Percentiles rank a stretch among this genome's conserved stretches.
Evolutionary conservation across 1,140 invertebrate species (phyloP).

Genomic region (Gryllus bimaculatus): DNA sequence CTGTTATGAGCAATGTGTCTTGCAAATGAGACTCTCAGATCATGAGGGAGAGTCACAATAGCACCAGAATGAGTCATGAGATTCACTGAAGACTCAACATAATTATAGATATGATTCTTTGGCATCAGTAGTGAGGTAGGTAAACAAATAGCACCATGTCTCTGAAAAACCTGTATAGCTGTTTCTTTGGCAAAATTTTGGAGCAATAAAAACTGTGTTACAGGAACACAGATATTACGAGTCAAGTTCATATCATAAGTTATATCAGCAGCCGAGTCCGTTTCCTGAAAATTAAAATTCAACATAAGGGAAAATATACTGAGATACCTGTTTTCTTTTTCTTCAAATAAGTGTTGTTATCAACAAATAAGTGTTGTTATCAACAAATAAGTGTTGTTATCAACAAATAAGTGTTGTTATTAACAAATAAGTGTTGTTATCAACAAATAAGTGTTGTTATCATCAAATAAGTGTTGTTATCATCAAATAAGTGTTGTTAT

Average conservation of each 20-base stretch:
- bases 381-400: neutral
- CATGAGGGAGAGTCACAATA: constrained; percentile 69
- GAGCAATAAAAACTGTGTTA: constrained; percentile 11
- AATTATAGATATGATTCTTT: constrained; percentile 46
- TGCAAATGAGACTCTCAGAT: constrained; percentile 66
- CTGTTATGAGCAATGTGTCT: constrained; percentile 73
- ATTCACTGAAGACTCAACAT: constrained; percentile 53
- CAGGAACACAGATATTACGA: neutral
- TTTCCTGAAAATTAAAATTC: constrained; percentile 27
- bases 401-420: too few species aligned
- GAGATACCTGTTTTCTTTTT: neutral
- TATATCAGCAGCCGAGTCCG: constrained; percentile 56
- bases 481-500: neutral
- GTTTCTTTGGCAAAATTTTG: constrained; percentile 32
- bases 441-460: too few species aligned
- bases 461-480: neutral
- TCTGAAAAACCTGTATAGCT: constrained; percentile 56
- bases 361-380: too few species aligned
- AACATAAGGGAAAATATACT: neutral
- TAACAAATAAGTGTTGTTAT: neutral
- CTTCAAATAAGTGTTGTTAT: too few species aligned
- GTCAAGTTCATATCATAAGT: constrained; percentile 60
- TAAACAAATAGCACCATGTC: constrained; percentile 66
- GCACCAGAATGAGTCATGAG: constrained; percentile 77
- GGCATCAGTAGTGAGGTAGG: constrained; percentile 69